Percentiles rank a stretch among this genome's conserved stretches.
Conservation (phyloP, 2,113 vertebrate genomes). For the Alexandromys fortis region DNA sequence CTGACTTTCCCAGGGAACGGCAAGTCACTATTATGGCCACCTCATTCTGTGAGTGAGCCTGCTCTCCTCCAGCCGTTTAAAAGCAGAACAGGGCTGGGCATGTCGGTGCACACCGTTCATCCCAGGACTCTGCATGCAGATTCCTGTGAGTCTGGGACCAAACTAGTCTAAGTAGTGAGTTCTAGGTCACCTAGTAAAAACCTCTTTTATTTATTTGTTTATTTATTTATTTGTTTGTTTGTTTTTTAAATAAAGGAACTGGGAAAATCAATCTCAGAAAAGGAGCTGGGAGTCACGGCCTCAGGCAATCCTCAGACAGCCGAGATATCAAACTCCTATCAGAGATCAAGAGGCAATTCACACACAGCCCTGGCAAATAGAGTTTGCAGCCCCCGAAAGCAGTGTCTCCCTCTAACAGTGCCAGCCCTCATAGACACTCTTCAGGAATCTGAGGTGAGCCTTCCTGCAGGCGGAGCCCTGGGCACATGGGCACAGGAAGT, state of each 20-base stretch:
- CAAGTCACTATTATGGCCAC: background rate
- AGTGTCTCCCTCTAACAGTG: background rate
- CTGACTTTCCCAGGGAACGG: background rate
- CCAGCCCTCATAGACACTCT: background rate
- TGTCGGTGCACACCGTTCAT: fast-evolving
- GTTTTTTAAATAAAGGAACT: background rate
- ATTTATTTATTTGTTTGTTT: background rate
- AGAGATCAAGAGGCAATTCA: background rate
- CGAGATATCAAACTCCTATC: background rate
- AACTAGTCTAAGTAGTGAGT: background rate
- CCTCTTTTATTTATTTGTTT: background rate
- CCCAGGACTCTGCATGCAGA: background rate
- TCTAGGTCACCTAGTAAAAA: background rate
- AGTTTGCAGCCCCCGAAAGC: background rate
- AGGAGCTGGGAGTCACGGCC: background rate
- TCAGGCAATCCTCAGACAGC: background rate
- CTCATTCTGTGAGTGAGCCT: fast-evolving
- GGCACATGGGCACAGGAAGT: no score
- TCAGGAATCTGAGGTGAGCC: background rate
- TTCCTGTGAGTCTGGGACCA: background rate
- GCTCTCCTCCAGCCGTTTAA: background rate
- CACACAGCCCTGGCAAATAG: background rate
- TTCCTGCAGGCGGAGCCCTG: background rate
- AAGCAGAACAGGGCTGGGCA: fast-evolving
- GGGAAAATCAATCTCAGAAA: background rate